Conservation (phyloP, 1,140 invertebrate genomes). For the Zaprionus vittiger region DNA sequence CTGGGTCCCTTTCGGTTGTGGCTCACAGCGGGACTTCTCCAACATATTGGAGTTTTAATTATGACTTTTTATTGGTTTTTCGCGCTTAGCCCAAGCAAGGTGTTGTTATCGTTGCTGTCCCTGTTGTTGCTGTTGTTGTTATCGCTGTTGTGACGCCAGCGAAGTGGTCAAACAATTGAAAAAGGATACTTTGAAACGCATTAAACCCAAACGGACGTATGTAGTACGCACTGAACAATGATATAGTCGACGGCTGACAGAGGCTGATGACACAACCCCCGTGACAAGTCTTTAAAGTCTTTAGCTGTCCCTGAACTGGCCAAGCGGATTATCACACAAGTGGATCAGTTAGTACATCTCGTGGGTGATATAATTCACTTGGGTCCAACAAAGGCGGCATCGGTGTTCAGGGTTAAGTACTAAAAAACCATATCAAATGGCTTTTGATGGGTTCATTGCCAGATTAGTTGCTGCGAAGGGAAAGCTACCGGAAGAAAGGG, state of each 20-base stretch:
- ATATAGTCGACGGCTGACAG: constrained; percentile 21
- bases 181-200: constrained; percentile 62
- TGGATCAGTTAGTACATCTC: constrained; percentile 51
- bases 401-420: constrained; percentile 26
- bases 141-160: constrained; percentile 10
- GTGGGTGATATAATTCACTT: constrained; percentile 25
- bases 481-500: not conserved
- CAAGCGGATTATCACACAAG: constrained; percentile 67
- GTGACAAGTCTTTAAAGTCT: constrained; percentile 61
- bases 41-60: constrained; percentile 81
- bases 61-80: constrained; percentile 78
- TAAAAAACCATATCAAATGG: constrained; percentile 20
- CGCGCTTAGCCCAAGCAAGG: constrained; percentile 59
- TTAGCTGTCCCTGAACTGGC: constrained; percentile 13
- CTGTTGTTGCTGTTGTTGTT: constrained; percentile 17
- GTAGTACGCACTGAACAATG: constrained; percentile 15
- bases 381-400: constrained; percentile 13
- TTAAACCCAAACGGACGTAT: constrained; percentile 12
- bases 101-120: constrained; percentile 27
- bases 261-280: constrained; percentile 48
- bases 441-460: constrained; percentile 45
- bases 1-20: constrained; percentile 32
- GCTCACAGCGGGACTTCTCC: constrained; percentile 70
- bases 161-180: constrained; percentile 75
- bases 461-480: constrained; percentile 9